Conservation (phyloP, 2,888 invertebrate species). For the Rhamnusium bicolor region DNA sequence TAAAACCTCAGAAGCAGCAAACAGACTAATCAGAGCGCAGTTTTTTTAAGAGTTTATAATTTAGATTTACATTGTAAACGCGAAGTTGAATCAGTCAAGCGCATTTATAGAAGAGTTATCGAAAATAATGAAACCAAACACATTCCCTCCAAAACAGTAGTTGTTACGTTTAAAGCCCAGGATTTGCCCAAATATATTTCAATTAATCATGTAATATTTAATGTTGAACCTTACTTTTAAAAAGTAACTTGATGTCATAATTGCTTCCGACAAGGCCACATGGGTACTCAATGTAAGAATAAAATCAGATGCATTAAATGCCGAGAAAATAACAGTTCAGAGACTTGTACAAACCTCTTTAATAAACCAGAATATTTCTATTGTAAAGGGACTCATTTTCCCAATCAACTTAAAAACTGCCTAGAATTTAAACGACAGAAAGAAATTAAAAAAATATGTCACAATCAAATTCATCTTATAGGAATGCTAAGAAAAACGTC, state of each 20-base stretch:
- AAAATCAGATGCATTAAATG: slow-evolving; percentile 15
- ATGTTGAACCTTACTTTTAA: slow-evolving; percentile 4
- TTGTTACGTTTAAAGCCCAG: too few species aligned
- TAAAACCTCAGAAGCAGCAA: too few species aligned
- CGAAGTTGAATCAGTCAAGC: too few species aligned
- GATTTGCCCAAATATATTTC: too few species aligned
- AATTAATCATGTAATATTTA: too few species aligned
- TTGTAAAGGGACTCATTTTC: slow-evolving; percentile 19
- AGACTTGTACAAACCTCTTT: neutral
- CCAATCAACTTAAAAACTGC: slow-evolving; percentile 9
- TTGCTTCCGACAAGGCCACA: slow-evolving; percentile 17
- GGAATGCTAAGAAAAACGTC: neutral
- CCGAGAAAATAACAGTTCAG: neutral
- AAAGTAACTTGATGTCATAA: slow-evolving; percentile 21
- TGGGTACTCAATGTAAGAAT: slow-evolving; percentile 2
- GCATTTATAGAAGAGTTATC: too few species aligned
- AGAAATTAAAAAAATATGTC: slow-evolving; percentile 11
- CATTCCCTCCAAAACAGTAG: too few species aligned
- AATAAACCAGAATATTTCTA: neutral
- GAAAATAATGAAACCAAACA: too few species aligned
- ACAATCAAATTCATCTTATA: slow-evolving; percentile 2
- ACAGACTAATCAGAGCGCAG: too few species aligned
- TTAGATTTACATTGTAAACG: too few species aligned
- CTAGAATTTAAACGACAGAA: slow-evolving; percentile 23
- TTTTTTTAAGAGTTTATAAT: too few species aligned